Evolutionary conservation across 2,888 invertebrate species (phyloP), one percentile per base, ranked within the genome.

Genomic region (Drosophila mettleri): DNA sequence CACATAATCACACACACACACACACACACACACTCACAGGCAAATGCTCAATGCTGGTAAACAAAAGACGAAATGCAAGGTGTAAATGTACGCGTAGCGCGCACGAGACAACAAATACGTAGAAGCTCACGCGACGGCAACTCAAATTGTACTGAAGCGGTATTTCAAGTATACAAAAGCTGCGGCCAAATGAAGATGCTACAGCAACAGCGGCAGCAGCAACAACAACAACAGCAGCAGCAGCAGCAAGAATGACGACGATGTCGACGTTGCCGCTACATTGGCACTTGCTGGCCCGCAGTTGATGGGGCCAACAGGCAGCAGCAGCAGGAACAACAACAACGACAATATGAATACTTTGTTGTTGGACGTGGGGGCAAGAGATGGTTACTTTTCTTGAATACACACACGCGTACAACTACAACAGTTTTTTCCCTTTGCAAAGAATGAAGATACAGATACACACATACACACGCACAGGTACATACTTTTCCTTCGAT

Each of bases 111-210:
- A 60, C 57, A 58, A 59, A 48, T 34, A 55, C 52, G 53, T 43
- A 31, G 75, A 78, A 78, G 80, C 83, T 75, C 54, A 70, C 87
- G 67, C 83, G 74, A 77, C 80, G 67, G 67, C 68, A 75, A 70
- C 71, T 86, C 69, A 84, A 86, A 66, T 71, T 77, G 69, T 78
- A 87, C 74, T 86, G 79, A 88, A 89, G 88, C 88, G 73, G 88
- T 82, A 78, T 82, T 86, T 89, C 88, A 88, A 87, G 88, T 88
- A 76, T 88, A 88, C 88, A 78, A 81, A 74, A 86, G 71, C 71
- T 75, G 69, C 69, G 74, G 61, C 57, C 73, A 78, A 78, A 80
- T 78, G 79, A 80, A 80, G 83, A 83, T 80, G 80, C 81, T 78
- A 66, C 65, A 52, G 38, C 66, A 53, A 18, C 27, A 55, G 27